These are phyloP conservation scores for Cryptomyrus ogoouensis DNA, from an alignment of 2,113 vertebrate species.

Conservation along the genomic window DNA sequence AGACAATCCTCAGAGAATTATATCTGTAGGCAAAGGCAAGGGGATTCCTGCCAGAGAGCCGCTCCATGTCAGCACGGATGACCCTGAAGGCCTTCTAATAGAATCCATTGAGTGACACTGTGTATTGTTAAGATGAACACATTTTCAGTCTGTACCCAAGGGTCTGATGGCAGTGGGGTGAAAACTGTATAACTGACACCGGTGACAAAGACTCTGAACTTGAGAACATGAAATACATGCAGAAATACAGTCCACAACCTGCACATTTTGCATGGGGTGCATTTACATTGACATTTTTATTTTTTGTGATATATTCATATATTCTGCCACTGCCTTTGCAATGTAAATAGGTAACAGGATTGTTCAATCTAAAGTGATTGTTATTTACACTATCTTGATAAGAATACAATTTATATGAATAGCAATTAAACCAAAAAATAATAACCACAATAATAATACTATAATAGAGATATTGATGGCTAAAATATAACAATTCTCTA, in stretches of 20 bases:
- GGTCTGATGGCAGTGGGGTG: constrained; percentile 39
- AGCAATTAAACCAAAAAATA: not conserved
- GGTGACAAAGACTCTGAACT: constrained; percentile 63
- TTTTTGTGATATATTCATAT: constrained; percentile 52
- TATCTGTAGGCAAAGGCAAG: constrained; percentile 27
- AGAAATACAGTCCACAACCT: constrained; percentile 48
- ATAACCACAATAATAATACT: not conserved
- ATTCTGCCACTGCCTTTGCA: not conserved
- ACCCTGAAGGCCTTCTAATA: constrained; percentile 46
- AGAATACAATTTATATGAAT: not conserved
- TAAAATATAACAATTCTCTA: not conserved
- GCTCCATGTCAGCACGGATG: constrained; percentile 42
- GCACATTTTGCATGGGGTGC: constrained; percentile 33
- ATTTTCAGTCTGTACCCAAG: constrained; percentile 39
- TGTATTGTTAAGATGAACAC: constrained; percentile 54
- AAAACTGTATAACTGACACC: constrained; percentile 53
- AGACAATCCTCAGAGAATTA: constrained; percentile 43
- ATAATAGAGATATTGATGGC: not conserved
- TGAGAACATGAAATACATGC: constrained; percentile 59
- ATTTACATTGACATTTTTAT: constrained; percentile 52
- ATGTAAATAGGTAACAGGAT: not conserved
- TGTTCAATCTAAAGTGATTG: not conserved
- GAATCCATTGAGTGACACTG: constrained; percentile 55
- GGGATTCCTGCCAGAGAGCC: constrained; percentile 28
- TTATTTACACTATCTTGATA: not conserved